A percentile compares a stretch with the other conserved stretches of the same genome.
These are phyloP conservation scores for Bombus ignitus DNA, from an alignment of 1,140 invertebrate genomes.

Conservation along the genomic window DNA sequence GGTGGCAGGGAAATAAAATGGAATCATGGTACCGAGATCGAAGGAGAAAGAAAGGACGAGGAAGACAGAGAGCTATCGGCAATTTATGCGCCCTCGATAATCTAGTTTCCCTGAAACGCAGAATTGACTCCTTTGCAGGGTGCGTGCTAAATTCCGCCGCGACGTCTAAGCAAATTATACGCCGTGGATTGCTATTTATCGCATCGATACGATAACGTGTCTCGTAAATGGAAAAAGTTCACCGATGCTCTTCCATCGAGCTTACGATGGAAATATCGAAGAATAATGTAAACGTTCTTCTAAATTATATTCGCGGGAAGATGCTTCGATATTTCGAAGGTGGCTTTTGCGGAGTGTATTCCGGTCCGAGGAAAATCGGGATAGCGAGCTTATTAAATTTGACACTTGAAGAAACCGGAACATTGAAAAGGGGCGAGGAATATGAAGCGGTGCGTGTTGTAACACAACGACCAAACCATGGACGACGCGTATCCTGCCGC, in stretches of 20 bases:
- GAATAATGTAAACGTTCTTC: neutral
- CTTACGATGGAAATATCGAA: neutral
- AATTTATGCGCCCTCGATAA: conserved; percentile 55
- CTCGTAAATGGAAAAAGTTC: neutral
- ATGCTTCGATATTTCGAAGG: neutral
- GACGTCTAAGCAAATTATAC: conserved; percentile 55
- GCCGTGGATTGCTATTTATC: conserved; percentile 35
- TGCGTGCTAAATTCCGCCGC: conserved; percentile 54
- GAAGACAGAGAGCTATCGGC: conserved; percentile 3
- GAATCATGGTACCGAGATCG: neutral
- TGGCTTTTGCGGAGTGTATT: conserved; percentile 17
- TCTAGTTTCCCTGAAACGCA: conserved; percentile 41
- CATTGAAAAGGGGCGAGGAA: conserved; percentile 82
- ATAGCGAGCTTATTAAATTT: conserved; percentile 80
- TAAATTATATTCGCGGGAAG: neutral
- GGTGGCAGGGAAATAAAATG: neutral
- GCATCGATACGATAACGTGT: neutral
- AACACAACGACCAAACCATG: conserved; percentile 44
- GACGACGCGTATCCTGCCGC: conserved; percentile 69
- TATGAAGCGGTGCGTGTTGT: conserved; percentile 68
- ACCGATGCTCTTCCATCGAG: neutral
- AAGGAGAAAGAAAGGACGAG: neutral
- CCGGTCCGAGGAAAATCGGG: conserved; percentile 46
- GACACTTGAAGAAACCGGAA: conserved; percentile 82
- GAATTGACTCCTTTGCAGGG: conserved; percentile 39